Base-by-base conservation (phyloP, 2,113 vertebrate species). In the Pteropus alecto region DNA sequence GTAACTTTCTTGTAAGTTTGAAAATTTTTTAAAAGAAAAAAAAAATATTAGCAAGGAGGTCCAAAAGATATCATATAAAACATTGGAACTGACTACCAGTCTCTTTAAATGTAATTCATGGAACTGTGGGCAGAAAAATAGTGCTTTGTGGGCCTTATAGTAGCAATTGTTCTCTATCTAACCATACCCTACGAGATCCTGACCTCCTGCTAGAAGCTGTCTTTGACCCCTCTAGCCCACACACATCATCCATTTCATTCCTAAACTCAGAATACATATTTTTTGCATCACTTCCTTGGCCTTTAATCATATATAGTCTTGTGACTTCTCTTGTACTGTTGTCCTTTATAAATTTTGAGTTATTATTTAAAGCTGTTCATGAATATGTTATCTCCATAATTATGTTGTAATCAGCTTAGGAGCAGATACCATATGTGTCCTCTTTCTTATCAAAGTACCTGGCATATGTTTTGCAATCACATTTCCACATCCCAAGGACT, bases 351-450 rank as follows among this genome's bases (percentile, higher is more conserved):
- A 33, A 78, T 79, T 82, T 90, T 65, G 33, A 79, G 46, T 79
- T 95, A 24, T 78, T 95, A 8, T 90, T 94, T 86, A 89, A 92
- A 82, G 90, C 79, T 63, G 87, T 41, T 90, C 54, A 35, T n/a
- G 14, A 96, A 60, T 79, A 79, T 90, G 13, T 87, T 76, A 87
- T 61, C 28, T 81, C 60, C 14, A 61, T 95, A 41, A 90, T 87
- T 82, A 83, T 35, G 35, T 67, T 87, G 28, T 58, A 82, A 91
- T 73, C 33, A 71, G 7, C 48, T 87, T 74, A 94, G 76, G 33
- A 96, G 19, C 21, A 90, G 30, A 56, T 83, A 76, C 30, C 24
- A 76, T 46, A 77, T 56, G 76, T 61, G 68, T 83, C 65, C 68
- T 81, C 35, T 95, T 84, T 89, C 43, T 88, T 56, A 84, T 48